Conservation (phyloP, 2,113 vertebrate genomes). For the Sinocyclocheilus anshuiensis region DNA sequence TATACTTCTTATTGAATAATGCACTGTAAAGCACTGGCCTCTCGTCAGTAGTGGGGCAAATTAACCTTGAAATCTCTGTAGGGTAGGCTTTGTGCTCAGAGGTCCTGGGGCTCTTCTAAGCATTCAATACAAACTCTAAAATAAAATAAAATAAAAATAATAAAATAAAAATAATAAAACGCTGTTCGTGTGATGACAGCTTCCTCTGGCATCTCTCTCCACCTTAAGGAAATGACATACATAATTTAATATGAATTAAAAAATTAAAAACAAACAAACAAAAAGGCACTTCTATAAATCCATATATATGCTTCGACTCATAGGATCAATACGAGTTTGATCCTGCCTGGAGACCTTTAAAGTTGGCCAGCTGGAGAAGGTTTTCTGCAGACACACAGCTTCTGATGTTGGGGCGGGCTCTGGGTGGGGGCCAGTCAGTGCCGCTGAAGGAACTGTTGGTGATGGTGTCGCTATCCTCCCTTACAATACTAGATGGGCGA, state of each 20-base stretch:
- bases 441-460: conserved; percentile 83
- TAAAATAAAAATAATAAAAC: not conserved
- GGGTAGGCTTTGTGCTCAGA: conserved; percentile 63
- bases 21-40: not conserved
- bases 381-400: conserved; percentile 95
- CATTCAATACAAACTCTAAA: conserved; percentile 65
- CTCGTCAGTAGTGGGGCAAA: not conserved
- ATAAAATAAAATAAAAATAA: conserved; percentile 8
- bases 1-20: not conserved
- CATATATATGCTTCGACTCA: conserved; percentile 67
- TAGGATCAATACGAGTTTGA: conserved; percentile 72
- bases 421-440: conserved; percentile 82
- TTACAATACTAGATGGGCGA: conserved; percentile 90
- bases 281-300: conserved; percentile 79
- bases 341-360: conserved; percentile 85
- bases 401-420: conserved; percentile 82
- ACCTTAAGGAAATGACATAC: conserved; percentile 76
- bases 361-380: conserved; percentile 89
- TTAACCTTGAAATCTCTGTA: conserved; percentile 51
- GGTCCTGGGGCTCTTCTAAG: conserved; percentile 72
- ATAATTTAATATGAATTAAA: conserved; percentile 69
- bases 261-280: conserved; percentile 30
- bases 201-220: conserved; percentile 68
- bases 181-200: conserved; percentile 65
- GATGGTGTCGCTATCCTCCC: conserved; percentile 88